Base-by-base conservation (phyloP, 2,113 vertebrate genomes). In the Centrocercus urophasianus region DNA sequence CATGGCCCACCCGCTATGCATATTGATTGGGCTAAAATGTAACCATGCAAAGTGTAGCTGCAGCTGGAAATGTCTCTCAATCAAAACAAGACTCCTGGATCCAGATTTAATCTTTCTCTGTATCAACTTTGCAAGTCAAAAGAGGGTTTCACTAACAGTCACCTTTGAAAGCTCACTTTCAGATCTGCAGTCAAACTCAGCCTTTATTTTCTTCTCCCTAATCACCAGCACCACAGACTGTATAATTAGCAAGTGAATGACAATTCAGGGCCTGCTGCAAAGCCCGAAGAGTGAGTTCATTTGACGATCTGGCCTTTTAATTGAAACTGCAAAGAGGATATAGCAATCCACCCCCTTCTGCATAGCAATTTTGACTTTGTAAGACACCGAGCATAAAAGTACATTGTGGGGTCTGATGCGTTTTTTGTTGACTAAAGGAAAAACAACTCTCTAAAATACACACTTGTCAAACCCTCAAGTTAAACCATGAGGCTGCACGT, bases 131-230 rank as follows among this genome's bases (percentile, higher is more conserved):
- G 75, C 85, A 91, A 83, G 72, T 57, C 87, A 93, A 91, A 93
- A 47, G 28, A 57, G 38, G 38, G 60, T 57, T 94, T 93, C 69
- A 86, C 30, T 56, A 57, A 70, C 59, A 3, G 1, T n/a, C 75
- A 77, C 60, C 67, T 93, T 71, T 88, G 94, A 94, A 93, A 95
- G 63, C 60, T 91, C 82, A 72, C 75, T 75, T 73, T 36, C 45
- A 87, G 93, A 83, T 79, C 71, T 0, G 0, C 78, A 80, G 72
- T 73, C 78, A 93, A 83, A 80, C 72, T 32, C 67, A 47, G 75
- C 75, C 74, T 87, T 96, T 89, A 89, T 95, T 96, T 91, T 82
- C 87, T 83, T 38, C 63, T 92, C 64, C 60, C 79, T 93, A 50
- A 93, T 89, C 93, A 74, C 75, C 84, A 86, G 82, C 72, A 60